Evolutionary conservation across 2,797 vertebrate species (phyloP).

Genomic region (Eidolon dupreanum): DNA sequence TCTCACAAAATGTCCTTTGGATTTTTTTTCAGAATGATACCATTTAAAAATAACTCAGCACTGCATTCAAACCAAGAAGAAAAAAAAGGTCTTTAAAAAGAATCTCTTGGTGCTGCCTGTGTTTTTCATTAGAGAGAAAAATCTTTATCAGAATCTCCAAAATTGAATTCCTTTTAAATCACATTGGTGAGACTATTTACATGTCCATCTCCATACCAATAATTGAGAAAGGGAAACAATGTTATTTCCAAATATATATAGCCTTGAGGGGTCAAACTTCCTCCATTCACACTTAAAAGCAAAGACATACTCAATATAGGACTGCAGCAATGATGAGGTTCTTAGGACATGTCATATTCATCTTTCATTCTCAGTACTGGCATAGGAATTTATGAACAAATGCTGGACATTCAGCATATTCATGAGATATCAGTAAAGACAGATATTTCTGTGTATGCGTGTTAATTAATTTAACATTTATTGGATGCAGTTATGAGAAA

Average conservation of each 20-base stretch:
- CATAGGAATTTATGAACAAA: neutral
- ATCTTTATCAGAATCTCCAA: neutral
- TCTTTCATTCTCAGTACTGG: neutral
- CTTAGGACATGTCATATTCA: neutral
- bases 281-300: neutral
- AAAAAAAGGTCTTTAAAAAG: too few species aligned
- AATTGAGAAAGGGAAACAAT: neutral
- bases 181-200: neutral
- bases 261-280: neutral
- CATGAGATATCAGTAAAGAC: neutral
- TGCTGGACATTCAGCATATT: neutral
- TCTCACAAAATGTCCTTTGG: neutral
- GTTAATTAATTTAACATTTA: neutral
- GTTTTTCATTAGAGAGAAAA: neutral
- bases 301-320: neutral
- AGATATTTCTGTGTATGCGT: neutral
- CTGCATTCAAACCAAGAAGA: too few species aligned
- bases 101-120: neutral
- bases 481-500: neutral
- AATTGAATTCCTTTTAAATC: neutral
- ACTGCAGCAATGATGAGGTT: neutral
- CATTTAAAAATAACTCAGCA: neutral
- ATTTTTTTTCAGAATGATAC: neutral
- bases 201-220: neutral
- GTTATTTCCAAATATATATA: neutral